phyloP scores from a whole-genome alignment of 2,888 invertebrate species.

The Drosophila koepferae region DNA sequence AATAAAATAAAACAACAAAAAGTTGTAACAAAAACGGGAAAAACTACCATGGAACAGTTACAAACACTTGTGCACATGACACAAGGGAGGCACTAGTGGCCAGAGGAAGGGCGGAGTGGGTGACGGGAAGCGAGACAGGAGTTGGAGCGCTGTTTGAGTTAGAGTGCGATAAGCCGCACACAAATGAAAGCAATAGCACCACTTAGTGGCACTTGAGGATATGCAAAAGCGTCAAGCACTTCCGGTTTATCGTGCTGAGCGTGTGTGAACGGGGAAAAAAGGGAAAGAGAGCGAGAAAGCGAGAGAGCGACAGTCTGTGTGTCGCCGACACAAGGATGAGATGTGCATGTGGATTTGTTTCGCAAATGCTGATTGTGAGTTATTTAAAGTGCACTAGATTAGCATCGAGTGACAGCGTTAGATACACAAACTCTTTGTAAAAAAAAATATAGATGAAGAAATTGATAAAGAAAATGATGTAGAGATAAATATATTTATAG shows the following conservation, averaged over 20 bases:
- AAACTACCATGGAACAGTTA: conserved; percentile 42
- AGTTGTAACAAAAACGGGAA: conserved; percentile 12
- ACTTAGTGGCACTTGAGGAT: conserved; percentile 79
- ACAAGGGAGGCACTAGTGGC: conserved; percentile 8
- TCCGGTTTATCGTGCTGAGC: conserved; percentile 62
- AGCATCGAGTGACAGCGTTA: conserved; percentile 19
- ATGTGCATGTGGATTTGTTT: conserved; percentile 19
- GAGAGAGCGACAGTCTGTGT: not conserved
- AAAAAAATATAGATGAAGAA: too few species aligned
- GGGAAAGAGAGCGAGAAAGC: not conserved
- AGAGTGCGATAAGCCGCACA: conserved; percentile 72
- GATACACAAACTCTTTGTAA: not conserved
- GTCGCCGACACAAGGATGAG: not conserved
- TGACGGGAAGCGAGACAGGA: not conserved
- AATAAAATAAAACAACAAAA: conserved; percentile 1
- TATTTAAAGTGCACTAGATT: conserved; percentile 51
- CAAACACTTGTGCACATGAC: conserved; percentile 63
- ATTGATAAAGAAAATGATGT: not conserved
- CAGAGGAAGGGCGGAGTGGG: not conserved
- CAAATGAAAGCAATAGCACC: conserved; percentile 72
- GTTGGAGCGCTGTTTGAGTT: conserved; percentile 43
- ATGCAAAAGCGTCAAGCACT: conserved; percentile 76
- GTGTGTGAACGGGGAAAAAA: conserved; percentile 11
- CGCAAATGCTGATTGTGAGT: conserved; percentile 46
- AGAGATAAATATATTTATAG: not conserved